Conservation (phyloP, 2,797 vertebrate species). For the Clamator glandarius region DNA sequence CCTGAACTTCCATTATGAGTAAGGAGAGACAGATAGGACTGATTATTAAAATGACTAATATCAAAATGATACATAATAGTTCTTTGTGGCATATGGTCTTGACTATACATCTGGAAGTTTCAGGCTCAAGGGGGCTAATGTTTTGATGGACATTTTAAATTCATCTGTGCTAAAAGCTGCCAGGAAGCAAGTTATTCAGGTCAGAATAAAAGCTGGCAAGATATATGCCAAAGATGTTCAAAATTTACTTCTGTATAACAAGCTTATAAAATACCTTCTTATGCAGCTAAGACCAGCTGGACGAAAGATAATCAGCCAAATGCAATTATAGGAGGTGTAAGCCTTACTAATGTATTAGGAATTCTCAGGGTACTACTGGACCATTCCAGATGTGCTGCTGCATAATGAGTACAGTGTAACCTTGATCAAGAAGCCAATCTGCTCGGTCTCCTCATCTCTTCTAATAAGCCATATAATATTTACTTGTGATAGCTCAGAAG, state of each 20-base stretch:
- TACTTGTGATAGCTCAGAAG: conserved; percentile 29
- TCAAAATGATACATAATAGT: background rate
- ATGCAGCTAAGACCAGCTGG: conserved; percentile 80
- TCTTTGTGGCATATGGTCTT: conserved; percentile 67
- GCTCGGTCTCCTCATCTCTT: conserved; percentile 28
- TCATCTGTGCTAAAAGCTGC: conserved; percentile 70
- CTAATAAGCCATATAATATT: conserved; percentile 62
- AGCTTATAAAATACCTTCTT: conserved; percentile 76
- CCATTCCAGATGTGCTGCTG: conserved; percentile 72
- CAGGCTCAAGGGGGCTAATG: conserved; percentile 68
- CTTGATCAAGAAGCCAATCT: conserved; percentile 65
- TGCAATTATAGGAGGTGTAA: conserved; percentile 72
- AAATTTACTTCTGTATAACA: conserved; percentile 70
- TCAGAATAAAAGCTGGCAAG: conserved; percentile 74
- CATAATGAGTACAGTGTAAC: conserved; percentile 72
- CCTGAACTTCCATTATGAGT: background rate
- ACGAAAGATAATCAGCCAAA: conserved; percentile 80
- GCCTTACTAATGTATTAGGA: conserved; percentile 78
- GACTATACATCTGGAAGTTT: conserved; percentile 73
- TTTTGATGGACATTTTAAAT: conserved; percentile 71
- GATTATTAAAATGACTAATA: conserved; percentile 13
- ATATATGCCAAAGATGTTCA: conserved; percentile 70
- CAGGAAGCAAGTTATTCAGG: conserved; percentile 69
- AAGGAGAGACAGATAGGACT: background rate
- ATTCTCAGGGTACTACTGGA: conserved; percentile 72